Percentiles rank a stretch among this genome's conserved stretches.
phyloP scores from a whole-genome alignment of 2,113 vertebrate genomes.

The Rhadina sibilatrix region DNA sequence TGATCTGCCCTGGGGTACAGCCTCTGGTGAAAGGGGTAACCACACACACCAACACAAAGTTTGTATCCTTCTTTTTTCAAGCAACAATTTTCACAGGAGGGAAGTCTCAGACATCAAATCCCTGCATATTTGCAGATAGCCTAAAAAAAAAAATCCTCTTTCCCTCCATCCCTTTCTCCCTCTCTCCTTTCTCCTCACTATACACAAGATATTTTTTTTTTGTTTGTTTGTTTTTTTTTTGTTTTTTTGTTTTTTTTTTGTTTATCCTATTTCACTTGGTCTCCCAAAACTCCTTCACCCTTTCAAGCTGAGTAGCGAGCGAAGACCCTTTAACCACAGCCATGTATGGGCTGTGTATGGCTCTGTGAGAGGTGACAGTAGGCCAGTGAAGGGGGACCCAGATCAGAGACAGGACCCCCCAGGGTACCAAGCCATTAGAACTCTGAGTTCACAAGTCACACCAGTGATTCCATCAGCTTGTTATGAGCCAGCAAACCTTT shows the following conservation, averaged over 20 bases:
- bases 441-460: background rate
- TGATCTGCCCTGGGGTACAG: background rate
- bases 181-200: background rate
- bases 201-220: background rate
- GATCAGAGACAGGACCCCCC: fast-evolving
- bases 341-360: background rate
- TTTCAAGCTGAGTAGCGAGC: fast-evolving
- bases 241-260: background rate
- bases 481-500: background rate
- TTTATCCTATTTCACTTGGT: background rate
- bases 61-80: background rate
- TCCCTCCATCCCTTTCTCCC: background rate
- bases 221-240: background rate
- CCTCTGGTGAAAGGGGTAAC: background rate
- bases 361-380: background rate
- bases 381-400: background rate
- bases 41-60: background rate
- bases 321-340: background rate
- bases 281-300: background rate
- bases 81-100: background rate
- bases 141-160: background rate
- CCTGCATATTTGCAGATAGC: background rate
- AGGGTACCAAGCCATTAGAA: background rate
- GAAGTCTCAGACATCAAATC: background rate
- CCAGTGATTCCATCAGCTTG: fast-evolving